These are phyloP conservation scores for Halcyon badia DNA, from an alignment of 2,797 vertebrate genomes.

Conservation along the genomic window DNA sequence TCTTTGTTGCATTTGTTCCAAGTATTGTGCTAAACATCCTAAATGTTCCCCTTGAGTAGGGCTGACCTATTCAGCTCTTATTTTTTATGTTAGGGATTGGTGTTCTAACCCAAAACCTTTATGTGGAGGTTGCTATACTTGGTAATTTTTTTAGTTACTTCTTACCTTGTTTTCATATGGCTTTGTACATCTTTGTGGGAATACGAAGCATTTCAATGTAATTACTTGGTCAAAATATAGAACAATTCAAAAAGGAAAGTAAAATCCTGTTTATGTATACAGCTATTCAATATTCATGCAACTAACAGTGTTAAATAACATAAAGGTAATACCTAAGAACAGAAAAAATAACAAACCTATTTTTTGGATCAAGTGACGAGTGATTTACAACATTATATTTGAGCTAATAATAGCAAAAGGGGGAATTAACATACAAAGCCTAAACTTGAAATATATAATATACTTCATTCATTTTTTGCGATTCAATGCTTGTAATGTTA, in stretches of 20 bases:
- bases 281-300: not conserved
- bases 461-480: not conserved
- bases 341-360: not conserved
- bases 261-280: not conserved
- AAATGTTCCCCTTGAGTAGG: rapidly evolving
- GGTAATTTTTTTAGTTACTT: not conserved
- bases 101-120: not conserved
- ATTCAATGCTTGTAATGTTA: not conserved
- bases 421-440: not conserved
- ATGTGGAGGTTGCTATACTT: not conserved
- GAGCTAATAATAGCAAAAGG: not conserved
- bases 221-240: not conserved
- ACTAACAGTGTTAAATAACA: not conserved
- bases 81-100: not conserved
- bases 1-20: not conserved
- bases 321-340: not conserved
- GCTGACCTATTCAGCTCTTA: not conserved
- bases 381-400: not conserved
- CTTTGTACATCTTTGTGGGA: not conserved
- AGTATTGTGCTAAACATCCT: not conserved
- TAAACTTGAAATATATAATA: not conserved
- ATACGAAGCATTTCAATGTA: not conserved
- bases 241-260: not conserved
- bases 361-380: not conserved
- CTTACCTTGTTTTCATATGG: not conserved